phyloP scores from a whole-genome alignment of 2,113 vertebrate species.

The Xiphorhynchus elegans region DNA sequence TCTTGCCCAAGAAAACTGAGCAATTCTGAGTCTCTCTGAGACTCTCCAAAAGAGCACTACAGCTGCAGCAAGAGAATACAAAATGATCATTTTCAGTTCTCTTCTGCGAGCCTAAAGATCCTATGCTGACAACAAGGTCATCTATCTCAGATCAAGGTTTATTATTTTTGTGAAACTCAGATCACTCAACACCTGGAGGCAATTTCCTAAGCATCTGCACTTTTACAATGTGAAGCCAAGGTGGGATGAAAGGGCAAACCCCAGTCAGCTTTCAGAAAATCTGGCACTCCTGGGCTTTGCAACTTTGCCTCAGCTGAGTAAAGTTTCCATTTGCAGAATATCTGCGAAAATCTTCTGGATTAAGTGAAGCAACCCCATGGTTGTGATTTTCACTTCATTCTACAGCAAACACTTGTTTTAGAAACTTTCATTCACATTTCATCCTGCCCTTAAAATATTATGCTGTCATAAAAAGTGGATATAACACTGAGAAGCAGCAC shows the following conservation, averaged over 20 bases:
- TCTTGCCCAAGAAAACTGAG: neutral
- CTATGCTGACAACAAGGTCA: conserved; percentile 18
- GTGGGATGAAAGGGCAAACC: conserved; percentile 51
- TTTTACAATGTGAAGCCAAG: conserved; percentile 53
- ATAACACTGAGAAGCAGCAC: neutral
- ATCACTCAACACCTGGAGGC: conserved; percentile 52
- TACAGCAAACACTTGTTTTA: neutral
- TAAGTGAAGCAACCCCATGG: neutral
- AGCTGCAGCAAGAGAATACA: neutral
- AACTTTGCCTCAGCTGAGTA: neutral
- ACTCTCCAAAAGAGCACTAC: neutral
- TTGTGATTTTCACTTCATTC: neutral
- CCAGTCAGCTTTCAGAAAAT: conserved; percentile 11
- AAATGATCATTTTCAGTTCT: neutral
- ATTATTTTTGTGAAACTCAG: conserved; percentile 44
- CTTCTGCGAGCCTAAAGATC: neutral
- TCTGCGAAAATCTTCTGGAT: neutral
- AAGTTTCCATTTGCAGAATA: neutral
- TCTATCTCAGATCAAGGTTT: conserved; percentile 36
- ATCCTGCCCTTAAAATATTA: neutral
- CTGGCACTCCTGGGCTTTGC: neutral
- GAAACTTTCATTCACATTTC: neutral
- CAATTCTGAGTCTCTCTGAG: neutral
- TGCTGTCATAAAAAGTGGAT: neutral
- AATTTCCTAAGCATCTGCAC: conserved; percentile 66